Conservation (phyloP, 2,888 invertebrate species). For the Rugalucina vietnamica region DNA sequence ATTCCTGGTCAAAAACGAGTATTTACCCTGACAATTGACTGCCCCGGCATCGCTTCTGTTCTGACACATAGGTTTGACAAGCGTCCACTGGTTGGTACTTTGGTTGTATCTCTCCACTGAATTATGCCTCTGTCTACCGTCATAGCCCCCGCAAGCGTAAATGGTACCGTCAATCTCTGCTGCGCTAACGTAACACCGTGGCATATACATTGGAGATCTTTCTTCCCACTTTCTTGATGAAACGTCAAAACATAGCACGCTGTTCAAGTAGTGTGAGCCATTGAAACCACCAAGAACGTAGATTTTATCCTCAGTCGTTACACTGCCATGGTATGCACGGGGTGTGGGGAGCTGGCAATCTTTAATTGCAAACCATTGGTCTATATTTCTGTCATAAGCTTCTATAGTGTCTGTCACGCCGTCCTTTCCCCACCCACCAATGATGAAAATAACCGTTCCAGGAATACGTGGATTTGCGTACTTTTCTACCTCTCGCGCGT, state of each 20-base stretch:
- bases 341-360: conserved; percentile 87
- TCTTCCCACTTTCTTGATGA: conserved; percentile 82
- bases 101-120: conserved; percentile 94
- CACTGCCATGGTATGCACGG: conserved; percentile 91
- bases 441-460: conserved; percentile 94
- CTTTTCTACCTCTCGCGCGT: conserved; percentile 19
- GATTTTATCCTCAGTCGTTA: conserved; percentile 80
- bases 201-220: conserved; percentile 84
- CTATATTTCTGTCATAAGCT: conserved; percentile 85
- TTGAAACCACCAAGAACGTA: conserved; percentile 85
- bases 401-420: conserved; percentile 86
- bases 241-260: conserved; percentile 82
- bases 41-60: conserved; percentile 92
- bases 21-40: conserved; percentile 87
- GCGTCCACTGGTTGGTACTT: conserved; percentile 91
- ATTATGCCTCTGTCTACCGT: conserved; percentile 90
- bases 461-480: conserved; percentile 88
- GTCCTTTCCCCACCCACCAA: conserved; percentile 92
- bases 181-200: conserved; percentile 88
- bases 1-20: too few species aligned
- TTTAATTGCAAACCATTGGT: conserved; percentile 89
- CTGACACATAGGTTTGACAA: conserved; percentile 92
- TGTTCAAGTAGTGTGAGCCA: conserved; percentile 84
- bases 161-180: conserved; percentile 77
- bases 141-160: conserved; percentile 84